Evolutionary conservation across 2,113 vertebrate genomes (phyloP).

Genomic region (Parus major): DNA sequence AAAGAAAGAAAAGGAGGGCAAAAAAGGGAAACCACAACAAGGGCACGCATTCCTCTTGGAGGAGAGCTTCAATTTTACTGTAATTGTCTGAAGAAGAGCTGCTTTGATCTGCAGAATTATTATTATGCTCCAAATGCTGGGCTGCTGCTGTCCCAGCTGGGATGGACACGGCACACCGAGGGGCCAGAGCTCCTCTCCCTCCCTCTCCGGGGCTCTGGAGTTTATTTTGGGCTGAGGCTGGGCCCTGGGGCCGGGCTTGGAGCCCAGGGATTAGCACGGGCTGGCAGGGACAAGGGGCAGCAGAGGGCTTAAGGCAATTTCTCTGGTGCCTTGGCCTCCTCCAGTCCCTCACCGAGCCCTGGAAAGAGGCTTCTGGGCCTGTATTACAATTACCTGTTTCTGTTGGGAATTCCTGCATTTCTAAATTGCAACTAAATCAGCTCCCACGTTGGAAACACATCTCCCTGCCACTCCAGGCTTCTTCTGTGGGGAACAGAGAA

Average conservation of each 20-base stretch:
- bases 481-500: fast-evolving
- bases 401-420: neutral
- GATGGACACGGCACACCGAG: neutral
- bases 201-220: neutral
- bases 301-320: neutral
- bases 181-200: neutral
- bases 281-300: neutral
- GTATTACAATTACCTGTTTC: fast-evolving
- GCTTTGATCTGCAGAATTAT: constrained; percentile 82
- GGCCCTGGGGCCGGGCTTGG: neutral
- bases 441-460: fast-evolving
- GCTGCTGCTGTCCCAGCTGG: constrained; percentile 73
- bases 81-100: constrained; percentile 79
- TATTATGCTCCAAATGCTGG: constrained; percentile 57
- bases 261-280: neutral
- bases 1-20: constrained; percentile 39
- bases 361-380: neutral
- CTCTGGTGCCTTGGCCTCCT: neutral
- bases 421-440: neutral
- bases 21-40: constrained; percentile 73
- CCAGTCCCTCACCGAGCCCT: fast-evolving
- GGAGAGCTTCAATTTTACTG: constrained; percentile 80
- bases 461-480: no score
- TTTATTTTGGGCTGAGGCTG: fast-evolving
- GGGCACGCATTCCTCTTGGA: constrained; percentile 71